Evolutionary conservation across 2,888 invertebrate species (phyloP), one percentile per base, ranked within the genome.

Genomic region (Enchytraeus crypticus): DNA sequence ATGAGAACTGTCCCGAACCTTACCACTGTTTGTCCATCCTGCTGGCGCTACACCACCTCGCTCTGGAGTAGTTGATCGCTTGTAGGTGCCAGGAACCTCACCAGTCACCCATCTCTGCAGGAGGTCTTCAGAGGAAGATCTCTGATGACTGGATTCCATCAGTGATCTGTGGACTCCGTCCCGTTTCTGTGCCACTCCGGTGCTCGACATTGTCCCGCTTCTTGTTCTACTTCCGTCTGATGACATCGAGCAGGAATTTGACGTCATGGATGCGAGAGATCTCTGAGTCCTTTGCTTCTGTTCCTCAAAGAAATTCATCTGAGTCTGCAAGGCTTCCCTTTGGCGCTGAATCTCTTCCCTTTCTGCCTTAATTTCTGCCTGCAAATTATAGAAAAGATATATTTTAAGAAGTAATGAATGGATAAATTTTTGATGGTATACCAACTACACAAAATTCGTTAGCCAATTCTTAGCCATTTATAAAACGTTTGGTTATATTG

Each of bases 321-420:
- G 88, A 65, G 84, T 85, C 59, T 88, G 86, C 49, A 92, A 80
- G 54, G 88, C 83, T 75, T 93, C 92, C 77, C 92, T 84, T 77
- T 90, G 87, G 32, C 91, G 83, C 74, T 89, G 92, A 11, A 95
- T 81, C 70, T 51, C 53, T 18, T 51, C 53, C 8, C 33, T 51
- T 33, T 51, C 30, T 18, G n/a, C 33, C 32, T 21, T 30, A 51
- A 51, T 51, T 21, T 30, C 27, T 33, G 30, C 53, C 53, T 51
- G 18, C 26, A 29, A 5, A 5, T 14, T 46, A 5, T 46, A 46
- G 23, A 21, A 46, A 21, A 46, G 18, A 11, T 5, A 46, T 26
- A n/a, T 45, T 45, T 45, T 23, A 45, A 45, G 45, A 21, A 45
- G n/a, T 23, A 45, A 45, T n/a, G 23, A 45, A 45, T n/a, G n/a